phyloP scores from a whole-genome alignment of 2,797 vertebrate genomes.

The Sebastolobus alascanus region DNA sequence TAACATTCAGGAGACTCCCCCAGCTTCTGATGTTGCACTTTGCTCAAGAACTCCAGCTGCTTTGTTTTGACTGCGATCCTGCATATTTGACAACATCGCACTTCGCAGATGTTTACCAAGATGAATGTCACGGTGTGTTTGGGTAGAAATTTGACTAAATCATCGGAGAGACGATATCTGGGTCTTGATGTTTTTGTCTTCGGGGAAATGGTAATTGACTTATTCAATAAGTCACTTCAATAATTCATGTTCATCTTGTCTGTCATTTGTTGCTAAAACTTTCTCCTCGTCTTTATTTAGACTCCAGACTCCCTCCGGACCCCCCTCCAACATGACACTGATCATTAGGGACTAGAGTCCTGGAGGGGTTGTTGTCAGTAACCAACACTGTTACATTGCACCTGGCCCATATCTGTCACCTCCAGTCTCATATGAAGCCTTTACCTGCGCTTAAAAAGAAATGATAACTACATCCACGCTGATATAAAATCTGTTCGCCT shows the following conservation, averaged over 20 bases:
- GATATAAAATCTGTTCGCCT: not conserved
- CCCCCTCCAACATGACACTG: slow-evolving; percentile 35
- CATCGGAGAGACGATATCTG: slow-evolving; percentile 37
- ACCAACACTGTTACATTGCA: slow-evolving; percentile 46
- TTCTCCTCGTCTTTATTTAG: slow-evolving; percentile 34
- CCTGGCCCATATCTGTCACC: slow-evolving; percentile 66
- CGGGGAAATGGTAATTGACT: slow-evolving; percentile 48
- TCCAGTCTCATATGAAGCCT: slow-evolving; percentile 26
- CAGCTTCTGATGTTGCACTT: slow-evolving; percentile 43
- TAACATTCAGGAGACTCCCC: slow-evolving; percentile 27
- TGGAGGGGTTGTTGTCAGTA: slow-evolving; percentile 57
- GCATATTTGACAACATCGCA: slow-evolving; percentile 55
- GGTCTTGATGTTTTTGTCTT: slow-evolving; percentile 54
- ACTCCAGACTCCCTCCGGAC: slow-evolving; percentile 31
- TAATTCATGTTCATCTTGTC: slow-evolving; percentile 64
- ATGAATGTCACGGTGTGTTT: slow-evolving; percentile 30
- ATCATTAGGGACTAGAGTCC: slow-evolving; percentile 57
- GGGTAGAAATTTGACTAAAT: slow-evolving; percentile 43
- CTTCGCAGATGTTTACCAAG: slow-evolving; percentile 59
- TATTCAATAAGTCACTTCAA: slow-evolving; percentile 53
- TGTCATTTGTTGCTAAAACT: slow-evolving; percentile 57
- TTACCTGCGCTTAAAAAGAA: slow-evolving; percentile 51
- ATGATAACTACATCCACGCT: slow-evolving; percentile 3
- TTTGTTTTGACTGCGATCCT: slow-evolving; percentile 47
- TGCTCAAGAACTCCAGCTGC: slow-evolving; percentile 47